phyloP scores from a whole-genome alignment of 2,113 vertebrate species.

The Chionis minor region DNA sequence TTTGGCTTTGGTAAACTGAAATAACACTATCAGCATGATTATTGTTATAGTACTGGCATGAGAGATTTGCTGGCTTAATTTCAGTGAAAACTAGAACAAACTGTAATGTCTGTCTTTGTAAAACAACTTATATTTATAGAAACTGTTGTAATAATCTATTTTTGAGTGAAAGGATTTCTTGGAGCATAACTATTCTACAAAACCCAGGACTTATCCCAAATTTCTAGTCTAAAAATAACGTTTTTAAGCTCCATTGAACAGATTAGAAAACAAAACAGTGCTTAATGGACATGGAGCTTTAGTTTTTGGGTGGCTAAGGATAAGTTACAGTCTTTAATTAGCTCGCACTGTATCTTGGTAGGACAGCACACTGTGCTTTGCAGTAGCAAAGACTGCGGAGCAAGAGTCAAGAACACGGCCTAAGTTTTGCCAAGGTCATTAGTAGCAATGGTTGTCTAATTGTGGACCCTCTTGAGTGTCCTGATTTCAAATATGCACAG shows the following conservation, averaged over 20 bases:
- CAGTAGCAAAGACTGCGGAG: not conserved
- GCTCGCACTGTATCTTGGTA: not conserved
- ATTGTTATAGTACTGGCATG: constrained; percentile 40
- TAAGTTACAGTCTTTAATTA: not conserved
- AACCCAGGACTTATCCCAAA: not conserved
- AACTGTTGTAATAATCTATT: constrained; percentile 49
- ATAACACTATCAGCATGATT: constrained; percentile 44
- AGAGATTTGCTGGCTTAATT: constrained; percentile 53
- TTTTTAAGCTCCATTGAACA: not conserved
- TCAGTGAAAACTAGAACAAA: constrained; percentile 61
- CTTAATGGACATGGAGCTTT: not conserved
- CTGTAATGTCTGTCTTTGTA: constrained; percentile 50
- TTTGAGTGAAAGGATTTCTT: constrained; percentile 44
- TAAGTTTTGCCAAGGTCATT: constrained; percentile 11
- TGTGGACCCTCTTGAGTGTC: not conserved
- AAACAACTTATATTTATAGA: constrained; percentile 62
- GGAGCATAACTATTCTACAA: constrained; percentile 7
- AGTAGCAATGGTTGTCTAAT: not conserved
- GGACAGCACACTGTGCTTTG: not conserved
- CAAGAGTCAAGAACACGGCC: not conserved
- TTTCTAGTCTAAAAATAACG: not conserved
- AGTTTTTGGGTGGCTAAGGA: not conserved
- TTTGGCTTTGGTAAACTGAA: constrained; percentile 48
- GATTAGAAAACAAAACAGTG: constrained; percentile 21
- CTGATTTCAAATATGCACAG: not conserved